These are phyloP conservation scores for Acanthosepion lycidas DNA, from an alignment of 2,888 invertebrate species.

Conservation along the genomic window DNA sequence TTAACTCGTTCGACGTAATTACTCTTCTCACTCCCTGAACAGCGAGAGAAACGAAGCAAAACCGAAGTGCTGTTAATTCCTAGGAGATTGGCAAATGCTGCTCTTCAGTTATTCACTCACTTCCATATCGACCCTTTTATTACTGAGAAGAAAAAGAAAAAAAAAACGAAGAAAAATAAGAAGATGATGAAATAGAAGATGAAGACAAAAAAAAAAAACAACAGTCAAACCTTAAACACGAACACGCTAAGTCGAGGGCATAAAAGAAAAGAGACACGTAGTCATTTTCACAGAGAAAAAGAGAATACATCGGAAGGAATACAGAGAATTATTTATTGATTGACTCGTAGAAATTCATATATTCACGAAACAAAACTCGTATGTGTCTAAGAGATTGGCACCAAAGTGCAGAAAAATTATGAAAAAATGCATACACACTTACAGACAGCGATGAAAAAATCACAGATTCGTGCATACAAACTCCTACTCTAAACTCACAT, in stretches of 20 bases:
- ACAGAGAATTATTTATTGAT: neutral
- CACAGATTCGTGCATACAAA: neutral
- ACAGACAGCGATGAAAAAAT: too few species aligned
- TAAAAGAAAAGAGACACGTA: neutral
- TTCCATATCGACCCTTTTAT: too few species aligned
- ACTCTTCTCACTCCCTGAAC: neutral
- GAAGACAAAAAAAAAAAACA: too few species aligned
- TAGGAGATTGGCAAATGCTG: neutral
- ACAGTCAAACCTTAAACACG: neutral
- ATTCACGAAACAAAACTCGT: neutral
- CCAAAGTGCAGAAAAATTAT: neutral
- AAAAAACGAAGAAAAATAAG: too few species aligned
- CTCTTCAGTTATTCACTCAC: neutral
- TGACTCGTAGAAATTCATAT: neutral
- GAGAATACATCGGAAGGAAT: neutral
- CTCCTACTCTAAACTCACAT: neutral
- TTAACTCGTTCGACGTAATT: slow-evolving; percentile 21
- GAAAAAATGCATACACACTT: neutral
- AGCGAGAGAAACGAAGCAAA: neutral
- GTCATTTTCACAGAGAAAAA: neutral
- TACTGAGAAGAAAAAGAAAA: neutral
- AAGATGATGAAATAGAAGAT: too few species aligned
- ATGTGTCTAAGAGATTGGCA: neutral
- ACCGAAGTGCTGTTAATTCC: neutral
- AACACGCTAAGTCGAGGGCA: neutral